These are phyloP conservation scores for Saccostrea cuccullata DNA, from an alignment of 1,140 invertebrate species.

Conservation along the genomic window DNA sequence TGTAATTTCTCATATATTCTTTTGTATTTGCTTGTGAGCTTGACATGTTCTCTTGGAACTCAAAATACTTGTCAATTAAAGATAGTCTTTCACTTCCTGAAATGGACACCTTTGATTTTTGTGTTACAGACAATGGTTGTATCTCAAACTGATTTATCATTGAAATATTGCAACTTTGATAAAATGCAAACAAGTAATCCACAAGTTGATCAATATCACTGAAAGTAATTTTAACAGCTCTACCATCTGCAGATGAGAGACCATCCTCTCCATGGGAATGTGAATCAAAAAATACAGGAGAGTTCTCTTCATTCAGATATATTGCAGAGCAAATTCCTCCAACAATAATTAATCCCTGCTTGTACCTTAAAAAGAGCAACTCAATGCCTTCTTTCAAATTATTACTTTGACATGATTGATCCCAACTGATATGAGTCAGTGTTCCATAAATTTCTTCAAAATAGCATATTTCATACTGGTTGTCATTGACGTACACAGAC, in stretches of 20 bases:
- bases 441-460: constrained; percentile 17
- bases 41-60: constrained; percentile 26
- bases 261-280: constrained; percentile 39
- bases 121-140: constrained; percentile 17
- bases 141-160: constrained; percentile 11
- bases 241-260: constrained; percentile 37
- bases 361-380: not conserved
- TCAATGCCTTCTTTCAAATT: constrained; percentile 22
- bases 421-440: constrained; percentile 18
- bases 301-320: not conserved
- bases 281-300: constrained; percentile 35
- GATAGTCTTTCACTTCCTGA: not conserved
- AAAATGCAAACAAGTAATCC: constrained; percentile 7
- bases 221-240: constrained; percentile 12
- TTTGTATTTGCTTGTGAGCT: constrained; percentile 26
- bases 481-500: not conserved
- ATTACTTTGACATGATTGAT: not conserved
- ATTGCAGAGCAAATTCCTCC: constrained; percentile 37
- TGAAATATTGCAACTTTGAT: constrained; percentile 41
- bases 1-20: constrained; percentile 33
- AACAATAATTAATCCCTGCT: constrained; percentile 31
- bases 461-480: not conserved
- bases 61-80: constrained; percentile 35
- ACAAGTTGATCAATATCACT: not conserved
- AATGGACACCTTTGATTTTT: not conserved